A percentile compares a stretch with the other conserved stretches of the same genome.
Evolutionary conservation across 2,113 vertebrate genomes (phyloP).

Genomic region (Poeciliopsis turrubarensis): DNA sequence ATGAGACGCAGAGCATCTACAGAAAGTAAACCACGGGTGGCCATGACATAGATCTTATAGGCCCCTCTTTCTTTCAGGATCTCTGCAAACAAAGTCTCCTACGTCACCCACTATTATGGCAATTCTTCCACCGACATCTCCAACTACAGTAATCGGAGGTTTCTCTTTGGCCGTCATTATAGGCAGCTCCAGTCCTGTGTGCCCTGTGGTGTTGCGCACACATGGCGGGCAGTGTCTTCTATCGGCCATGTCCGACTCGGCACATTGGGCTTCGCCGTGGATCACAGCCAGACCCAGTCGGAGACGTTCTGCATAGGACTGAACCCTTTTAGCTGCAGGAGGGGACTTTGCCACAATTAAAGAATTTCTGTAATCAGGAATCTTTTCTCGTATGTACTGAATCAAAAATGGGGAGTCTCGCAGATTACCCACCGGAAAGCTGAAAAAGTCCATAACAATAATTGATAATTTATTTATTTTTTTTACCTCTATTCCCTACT

Average conservation of each 20-base stretch:
- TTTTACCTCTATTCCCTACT: too few relatives aligned
- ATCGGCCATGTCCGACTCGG: constrained; percentile 96
- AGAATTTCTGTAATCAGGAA: constrained; percentile 97
- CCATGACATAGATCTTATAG: constrained; percentile 99
- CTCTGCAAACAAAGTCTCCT: constrained; percentile 95
- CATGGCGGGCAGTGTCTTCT: constrained; percentile 94
- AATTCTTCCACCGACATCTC: constrained; percentile 96
- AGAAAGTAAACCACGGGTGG: constrained; percentile 95
- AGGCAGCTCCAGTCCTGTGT: constrained; percentile 92
- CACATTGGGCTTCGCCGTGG: constrained; percentile 95
- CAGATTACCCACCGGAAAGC: constrained; percentile 96
- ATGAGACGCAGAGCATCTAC: constrained; percentile 95
- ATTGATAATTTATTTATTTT: too few relatives aligned
- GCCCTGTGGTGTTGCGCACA: constrained; percentile 91
- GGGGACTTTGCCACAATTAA: constrained; percentile 98
- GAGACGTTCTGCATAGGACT: constrained; percentile 94
- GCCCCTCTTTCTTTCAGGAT: constrained; percentile 97
- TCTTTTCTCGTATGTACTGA: constrained; percentile 99
- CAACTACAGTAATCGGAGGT: constrained; percentile 96
- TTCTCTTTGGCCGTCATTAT: constrained; percentile 99
- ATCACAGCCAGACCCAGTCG: constrained; percentile 95
- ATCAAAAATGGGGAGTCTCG: constrained; percentile 97
- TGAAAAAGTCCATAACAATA: too few relatives aligned
- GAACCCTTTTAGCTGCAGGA: constrained; percentile 97
- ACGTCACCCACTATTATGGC: constrained; percentile 98